Percentiles rank a stretch among this genome's conserved stretches.
phyloP scores from a whole-genome alignment of 2,888 invertebrate genomes.

The Catocala nupta region DNA sequence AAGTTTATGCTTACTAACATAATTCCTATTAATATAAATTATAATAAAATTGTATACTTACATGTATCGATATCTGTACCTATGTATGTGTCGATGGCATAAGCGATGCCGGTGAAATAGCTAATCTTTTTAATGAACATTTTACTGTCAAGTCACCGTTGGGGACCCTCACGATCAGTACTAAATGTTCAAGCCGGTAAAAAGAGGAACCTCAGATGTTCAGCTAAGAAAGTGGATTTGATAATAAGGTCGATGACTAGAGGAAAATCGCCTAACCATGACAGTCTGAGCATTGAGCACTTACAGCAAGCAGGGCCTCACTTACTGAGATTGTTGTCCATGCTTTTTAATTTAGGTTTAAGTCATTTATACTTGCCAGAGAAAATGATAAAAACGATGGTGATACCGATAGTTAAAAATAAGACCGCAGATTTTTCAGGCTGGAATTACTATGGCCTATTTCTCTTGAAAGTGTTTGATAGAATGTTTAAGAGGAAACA shows the following conservation, averaged over 20 bases:
- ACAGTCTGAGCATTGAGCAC: slow-evolving; percentile 15
- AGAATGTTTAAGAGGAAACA: too few relatives aligned
- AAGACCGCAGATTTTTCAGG: background rate
- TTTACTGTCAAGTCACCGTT: background rate
- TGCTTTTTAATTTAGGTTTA: slow-evolving; percentile 1
- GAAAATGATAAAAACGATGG: slow-evolving; percentile 3
- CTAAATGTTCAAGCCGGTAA: background rate
- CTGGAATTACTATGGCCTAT: slow-evolving; percentile 14
- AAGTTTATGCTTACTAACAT: too few relatives aligned
- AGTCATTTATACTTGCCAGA: slow-evolving; percentile 13
- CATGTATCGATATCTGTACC: too few relatives aligned
- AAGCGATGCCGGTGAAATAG: background rate
- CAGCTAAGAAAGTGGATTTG: background rate
- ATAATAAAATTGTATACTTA: too few relatives aligned
- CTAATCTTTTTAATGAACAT: background rate
- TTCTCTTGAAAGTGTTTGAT: slow-evolving; percentile 18
- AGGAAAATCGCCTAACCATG: slow-evolving; percentile 14
- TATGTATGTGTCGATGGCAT: background rate
- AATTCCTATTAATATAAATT: too few relatives aligned
- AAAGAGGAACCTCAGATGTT: background rate
- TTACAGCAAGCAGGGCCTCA: slow-evolving; percentile 9
- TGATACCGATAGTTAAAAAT: slow-evolving; percentile 9
- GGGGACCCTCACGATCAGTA: background rate
- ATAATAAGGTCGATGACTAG: background rate
- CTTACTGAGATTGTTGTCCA: slow-evolving; percentile 1